These are phyloP conservation scores for Gadus chalcogrammus DNA, from an alignment of 2,113 vertebrate genomes.

Conservation along the genomic window DNA sequence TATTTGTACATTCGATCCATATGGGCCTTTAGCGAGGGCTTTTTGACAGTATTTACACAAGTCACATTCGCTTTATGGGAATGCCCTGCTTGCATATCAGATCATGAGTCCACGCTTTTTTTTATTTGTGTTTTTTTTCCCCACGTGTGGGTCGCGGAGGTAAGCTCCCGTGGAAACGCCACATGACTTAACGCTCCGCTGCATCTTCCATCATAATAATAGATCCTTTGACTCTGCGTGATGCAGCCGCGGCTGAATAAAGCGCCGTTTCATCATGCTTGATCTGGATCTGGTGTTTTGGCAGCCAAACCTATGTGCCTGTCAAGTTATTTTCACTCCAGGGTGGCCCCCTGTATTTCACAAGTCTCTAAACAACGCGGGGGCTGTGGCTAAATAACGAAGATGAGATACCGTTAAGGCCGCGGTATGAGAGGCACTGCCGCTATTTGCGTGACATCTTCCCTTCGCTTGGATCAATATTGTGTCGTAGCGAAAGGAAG, in stretches of 20 bases:
- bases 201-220: background rate
- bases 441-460: no score
- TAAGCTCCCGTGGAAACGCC: background rate
- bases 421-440: no score
- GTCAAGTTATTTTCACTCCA: background rate
- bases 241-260: background rate
- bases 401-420: no score
- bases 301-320: background rate
- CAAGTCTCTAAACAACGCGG: no score
- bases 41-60: conserved; percentile 24
- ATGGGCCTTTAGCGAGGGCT: conserved; percentile 10
- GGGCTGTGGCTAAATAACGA: no score
- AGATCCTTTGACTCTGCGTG: background rate
- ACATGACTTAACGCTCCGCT: background rate
- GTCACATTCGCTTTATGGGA: background rate
- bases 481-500: no score
- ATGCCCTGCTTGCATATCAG: conserved; percentile 7
- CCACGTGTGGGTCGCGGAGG: no score
- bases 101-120: conserved; percentile 45
- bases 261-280: background rate
- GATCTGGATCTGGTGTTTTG: background rate
- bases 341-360: background rate
- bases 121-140: background rate
- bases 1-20: conserved; percentile 56
- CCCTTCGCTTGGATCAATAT: background rate